Evolutionary conservation across 2,797 vertebrate species (phyloP).

Genomic region (Macropodus opercularis): DNA sequence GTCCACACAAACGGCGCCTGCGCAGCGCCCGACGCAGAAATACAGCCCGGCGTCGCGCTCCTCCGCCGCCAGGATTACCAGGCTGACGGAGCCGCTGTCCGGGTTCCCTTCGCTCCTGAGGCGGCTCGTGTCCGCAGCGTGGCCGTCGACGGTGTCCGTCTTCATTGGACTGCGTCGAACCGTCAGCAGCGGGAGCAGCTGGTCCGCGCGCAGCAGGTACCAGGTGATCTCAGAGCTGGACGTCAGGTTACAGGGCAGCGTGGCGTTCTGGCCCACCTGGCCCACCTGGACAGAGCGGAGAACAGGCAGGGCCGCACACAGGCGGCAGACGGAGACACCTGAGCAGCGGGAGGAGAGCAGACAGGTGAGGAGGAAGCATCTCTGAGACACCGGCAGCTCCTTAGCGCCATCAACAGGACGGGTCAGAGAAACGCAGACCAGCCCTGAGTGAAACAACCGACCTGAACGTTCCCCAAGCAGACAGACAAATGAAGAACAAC

Average conservation of each 20-base stretch:
- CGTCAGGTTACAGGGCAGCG: conserved; percentile 48
- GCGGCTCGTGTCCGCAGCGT: accelerated
- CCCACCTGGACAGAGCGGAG: conserved; percentile 5
- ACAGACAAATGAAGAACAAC: no score
- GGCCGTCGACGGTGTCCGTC: accelerated
- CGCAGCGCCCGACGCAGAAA: conserved; percentile 23
- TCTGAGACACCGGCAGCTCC: no score
- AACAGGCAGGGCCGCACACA: conserved; percentile 9
- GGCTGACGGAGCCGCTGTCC: accelerated
- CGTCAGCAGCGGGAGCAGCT: conserved; percentile 44
- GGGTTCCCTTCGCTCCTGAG: accelerated
- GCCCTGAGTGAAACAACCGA: no score
- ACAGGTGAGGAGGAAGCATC: not conserved
- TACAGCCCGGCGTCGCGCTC: conserved; percentile 55
- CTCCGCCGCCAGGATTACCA: conserved; percentile 41
- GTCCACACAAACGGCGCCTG: accelerated
- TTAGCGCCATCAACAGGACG: no score
- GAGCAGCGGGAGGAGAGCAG: not conserved
- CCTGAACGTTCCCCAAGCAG: no score
- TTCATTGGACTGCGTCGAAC: accelerated
- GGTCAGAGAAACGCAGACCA: no score
- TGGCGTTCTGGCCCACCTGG: conserved; percentile 29
- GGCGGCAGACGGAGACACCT: conserved; percentile 27
- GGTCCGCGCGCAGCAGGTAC: conserved; percentile 40
- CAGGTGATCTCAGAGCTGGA: conserved; percentile 2